Conservation (phyloP, 2,888 invertebrate genomes). For the Catocala nupta region DNA sequence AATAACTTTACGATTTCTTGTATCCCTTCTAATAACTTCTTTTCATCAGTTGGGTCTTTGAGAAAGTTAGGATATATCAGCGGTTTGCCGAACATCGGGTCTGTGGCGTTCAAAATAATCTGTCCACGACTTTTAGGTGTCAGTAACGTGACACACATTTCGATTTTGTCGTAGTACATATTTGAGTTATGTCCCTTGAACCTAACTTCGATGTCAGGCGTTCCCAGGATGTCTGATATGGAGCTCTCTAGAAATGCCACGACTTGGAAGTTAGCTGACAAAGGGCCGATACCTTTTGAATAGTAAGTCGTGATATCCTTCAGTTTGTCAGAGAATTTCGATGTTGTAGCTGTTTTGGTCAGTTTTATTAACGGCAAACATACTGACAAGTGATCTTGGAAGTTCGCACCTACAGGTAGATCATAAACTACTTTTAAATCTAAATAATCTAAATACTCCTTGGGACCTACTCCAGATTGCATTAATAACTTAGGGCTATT, state of each 20-base stretch:
- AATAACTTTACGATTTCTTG: constrained; percentile 77
- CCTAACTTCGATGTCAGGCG: constrained; percentile 80
- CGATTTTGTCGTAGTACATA: constrained; percentile 81
- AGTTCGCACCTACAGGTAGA: constrained; percentile 79
- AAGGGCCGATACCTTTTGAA: constrained; percentile 74
- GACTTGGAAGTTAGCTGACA: constrained; percentile 82
- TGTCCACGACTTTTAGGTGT: constrained; percentile 82
- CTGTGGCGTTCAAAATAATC: constrained; percentile 74
- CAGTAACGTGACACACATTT: constrained; percentile 77
- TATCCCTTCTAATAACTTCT: constrained; percentile 78
- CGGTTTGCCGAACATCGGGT: constrained; percentile 75
- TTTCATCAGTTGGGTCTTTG: constrained; percentile 72
- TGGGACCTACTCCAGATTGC: constrained; percentile 82
- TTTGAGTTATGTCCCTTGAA: constrained; percentile 82
- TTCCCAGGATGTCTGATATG: constrained; percentile 74
- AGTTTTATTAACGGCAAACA: constrained; percentile 80
- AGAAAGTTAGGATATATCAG: constrained; percentile 81
- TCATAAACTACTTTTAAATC: constrained; percentile 69
- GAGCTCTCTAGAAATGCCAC: constrained; percentile 76
- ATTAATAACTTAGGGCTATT: constrained; percentile 80
- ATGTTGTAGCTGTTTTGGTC: constrained; percentile 70
- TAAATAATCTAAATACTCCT: constrained; percentile 80
- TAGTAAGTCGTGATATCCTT: constrained; percentile 80
- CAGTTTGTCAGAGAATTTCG: constrained; percentile 75
- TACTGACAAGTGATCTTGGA: constrained; percentile 82